These are phyloP conservation scores for Amphilophus citrinellus DNA, from an alignment of 2,113 vertebrate species.

Conservation along the genomic window DNA sequence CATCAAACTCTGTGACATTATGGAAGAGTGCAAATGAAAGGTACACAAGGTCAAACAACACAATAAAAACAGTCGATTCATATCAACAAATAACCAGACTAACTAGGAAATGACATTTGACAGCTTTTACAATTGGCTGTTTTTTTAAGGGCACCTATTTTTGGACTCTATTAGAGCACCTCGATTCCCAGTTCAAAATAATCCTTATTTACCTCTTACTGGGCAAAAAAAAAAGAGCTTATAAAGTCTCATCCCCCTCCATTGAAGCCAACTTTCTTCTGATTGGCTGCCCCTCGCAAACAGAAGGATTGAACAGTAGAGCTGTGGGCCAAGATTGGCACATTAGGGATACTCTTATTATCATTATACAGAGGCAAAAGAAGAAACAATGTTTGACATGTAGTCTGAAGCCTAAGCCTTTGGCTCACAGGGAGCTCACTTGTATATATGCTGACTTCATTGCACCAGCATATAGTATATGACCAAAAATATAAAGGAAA, in stretches of 20 bases:
- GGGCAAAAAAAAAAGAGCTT: background rate
- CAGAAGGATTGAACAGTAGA: background rate
- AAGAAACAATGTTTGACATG: no score
- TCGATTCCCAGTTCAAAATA: background rate
- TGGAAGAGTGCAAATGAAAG: background rate
- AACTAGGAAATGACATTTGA: background rate
- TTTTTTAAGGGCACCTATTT: background rate
- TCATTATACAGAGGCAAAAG: no score
- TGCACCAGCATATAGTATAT: no score
- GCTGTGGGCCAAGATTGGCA: no score
- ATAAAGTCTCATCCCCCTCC: background rate
- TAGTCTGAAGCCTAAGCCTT: no score
- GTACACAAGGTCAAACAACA: background rate
- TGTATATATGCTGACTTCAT: no score
- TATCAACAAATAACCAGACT: background rate
- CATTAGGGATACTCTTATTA: no score
- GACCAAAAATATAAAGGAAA: no score
- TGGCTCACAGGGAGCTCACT: no score
- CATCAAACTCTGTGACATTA: background rate
- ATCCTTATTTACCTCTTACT: background rate
- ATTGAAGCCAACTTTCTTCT: background rate
- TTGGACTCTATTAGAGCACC: background rate
- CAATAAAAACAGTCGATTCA: rapidly evolving
- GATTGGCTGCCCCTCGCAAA: background rate
- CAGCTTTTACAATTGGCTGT: background rate